Evolutionary conservation across 2,888 invertebrate genomes (phyloP).

Genomic region (Lepas anatifera): DNA sequence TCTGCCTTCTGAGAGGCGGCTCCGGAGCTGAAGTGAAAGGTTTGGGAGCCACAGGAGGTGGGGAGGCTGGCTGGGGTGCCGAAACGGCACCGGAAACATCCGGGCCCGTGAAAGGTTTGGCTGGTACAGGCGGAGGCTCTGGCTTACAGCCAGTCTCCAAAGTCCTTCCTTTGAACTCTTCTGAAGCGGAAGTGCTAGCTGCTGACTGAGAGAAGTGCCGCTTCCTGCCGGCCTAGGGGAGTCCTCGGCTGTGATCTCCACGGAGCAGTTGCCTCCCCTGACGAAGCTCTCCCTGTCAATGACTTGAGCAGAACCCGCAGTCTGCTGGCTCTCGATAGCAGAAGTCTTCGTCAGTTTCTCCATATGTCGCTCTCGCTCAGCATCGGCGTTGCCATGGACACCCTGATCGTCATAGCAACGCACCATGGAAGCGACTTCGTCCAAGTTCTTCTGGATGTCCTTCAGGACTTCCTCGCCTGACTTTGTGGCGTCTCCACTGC

Average conservation of each 20-base stretch:
- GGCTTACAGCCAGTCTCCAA: not conserved
- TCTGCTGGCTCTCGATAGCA: too few species aligned
- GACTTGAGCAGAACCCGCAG: too few species aligned
- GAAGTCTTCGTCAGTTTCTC: not conserved
- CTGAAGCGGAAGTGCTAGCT: too few species aligned
- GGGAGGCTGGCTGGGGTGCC: too few species aligned
- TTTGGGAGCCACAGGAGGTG: too few species aligned
- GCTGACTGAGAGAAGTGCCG: not conserved
- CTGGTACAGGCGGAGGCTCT: not conserved
- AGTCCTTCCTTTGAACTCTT: too few species aligned
- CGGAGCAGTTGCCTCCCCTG: too few species aligned
- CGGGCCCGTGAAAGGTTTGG: not conserved
- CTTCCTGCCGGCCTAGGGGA: not conserved
- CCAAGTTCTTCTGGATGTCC: not conserved
- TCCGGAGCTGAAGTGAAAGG: too few species aligned
- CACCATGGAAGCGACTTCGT: not conserved
- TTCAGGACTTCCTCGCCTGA: not conserved
- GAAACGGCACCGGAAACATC: too few species aligned
- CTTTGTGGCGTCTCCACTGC: not conserved
- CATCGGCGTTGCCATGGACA: not conserved
- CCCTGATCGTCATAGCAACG: too few species aligned
- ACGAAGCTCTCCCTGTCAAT: too few species aligned
- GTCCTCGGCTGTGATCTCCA: too few species aligned
- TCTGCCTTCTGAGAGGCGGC: not conserved
- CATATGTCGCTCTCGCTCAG: not conserved